Evolutionary conservation across 2,888 invertebrate species (phyloP).

Genomic region (Phaedon cochleariae): DNA sequence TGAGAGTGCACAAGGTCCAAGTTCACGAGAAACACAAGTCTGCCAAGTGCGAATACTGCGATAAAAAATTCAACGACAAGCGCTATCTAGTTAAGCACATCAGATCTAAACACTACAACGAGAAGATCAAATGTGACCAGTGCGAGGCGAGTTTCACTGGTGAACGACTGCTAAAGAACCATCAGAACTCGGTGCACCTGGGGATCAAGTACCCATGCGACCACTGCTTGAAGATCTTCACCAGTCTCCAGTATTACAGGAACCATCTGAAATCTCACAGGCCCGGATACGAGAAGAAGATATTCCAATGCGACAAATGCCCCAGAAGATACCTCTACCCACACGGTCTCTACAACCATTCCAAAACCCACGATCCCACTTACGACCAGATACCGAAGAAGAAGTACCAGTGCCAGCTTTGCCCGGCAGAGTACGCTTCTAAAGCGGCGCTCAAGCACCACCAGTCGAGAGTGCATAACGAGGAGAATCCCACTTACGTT

Average conservation of each 20-base stretch:
- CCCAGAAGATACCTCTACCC: background rate
- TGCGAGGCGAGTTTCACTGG: slow-evolving; percentile 13
- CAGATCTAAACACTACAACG: slow-evolving; percentile 52
- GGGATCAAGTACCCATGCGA: background rate
- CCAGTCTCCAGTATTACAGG: background rate
- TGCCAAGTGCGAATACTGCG: slow-evolving; percentile 58
- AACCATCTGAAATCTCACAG: background rate
- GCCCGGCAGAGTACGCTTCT: background rate
- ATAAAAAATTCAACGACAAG: slow-evolving; percentile 60
- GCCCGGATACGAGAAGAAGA: background rate
- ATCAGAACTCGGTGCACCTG: slow-evolving; percentile 11
- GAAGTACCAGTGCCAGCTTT: background rate
- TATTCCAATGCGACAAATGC: background rate
- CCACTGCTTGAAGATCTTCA: background rate
- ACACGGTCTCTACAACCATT: background rate
- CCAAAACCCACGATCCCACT: background rate
- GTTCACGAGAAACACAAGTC: slow-evolving; percentile 11
- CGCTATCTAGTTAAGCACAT: slow-evolving; percentile 63
- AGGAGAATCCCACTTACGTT: slow-evolving; percentile 10
- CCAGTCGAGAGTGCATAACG: background rate
- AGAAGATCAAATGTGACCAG: slow-evolving; percentile 8
- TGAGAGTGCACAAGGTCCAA: background rate
- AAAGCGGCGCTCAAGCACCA: background rate
- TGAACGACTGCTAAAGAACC: slow-evolving; percentile 8
- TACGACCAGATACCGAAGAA: background rate